Evolutionary conservation across 2,888 invertebrate genomes (phyloP).

Genomic region (Epirrita christyi): DNA sequence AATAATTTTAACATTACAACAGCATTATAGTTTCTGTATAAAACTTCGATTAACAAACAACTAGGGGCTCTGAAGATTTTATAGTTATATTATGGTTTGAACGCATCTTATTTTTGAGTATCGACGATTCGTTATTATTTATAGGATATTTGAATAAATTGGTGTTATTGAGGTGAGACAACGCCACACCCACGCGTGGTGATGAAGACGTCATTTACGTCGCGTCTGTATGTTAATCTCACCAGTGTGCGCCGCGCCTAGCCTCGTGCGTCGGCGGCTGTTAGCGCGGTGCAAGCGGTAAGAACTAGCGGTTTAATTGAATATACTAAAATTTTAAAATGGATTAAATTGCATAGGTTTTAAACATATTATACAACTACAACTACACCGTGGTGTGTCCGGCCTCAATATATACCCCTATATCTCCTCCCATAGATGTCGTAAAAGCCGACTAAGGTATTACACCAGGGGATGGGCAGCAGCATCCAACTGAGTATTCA

Average conservation of each 20-base stretch:
- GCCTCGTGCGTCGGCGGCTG: constrained; percentile 22
- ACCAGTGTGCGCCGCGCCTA: constrained; percentile 21
- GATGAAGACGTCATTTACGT: constrained; percentile 32
- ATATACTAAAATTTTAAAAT: no score
- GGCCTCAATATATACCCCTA: no score
- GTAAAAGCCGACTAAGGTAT: no score
- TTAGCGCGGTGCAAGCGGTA: constrained; percentile 23
- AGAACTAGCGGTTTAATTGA: constrained; percentile 23
- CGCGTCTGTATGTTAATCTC: constrained; percentile 20
- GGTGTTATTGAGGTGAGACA: constrained; percentile 30
- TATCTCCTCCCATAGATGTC: no score
- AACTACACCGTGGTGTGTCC: no score
- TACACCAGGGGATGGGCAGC: no score
- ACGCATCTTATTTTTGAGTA: constrained; percentile 25
- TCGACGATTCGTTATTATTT: constrained; percentile 23
- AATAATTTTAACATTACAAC: constrained; percentile 15
- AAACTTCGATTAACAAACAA: constrained; percentile 29
- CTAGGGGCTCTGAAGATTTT: constrained; percentile 30
- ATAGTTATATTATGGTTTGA: constrained; percentile 31
- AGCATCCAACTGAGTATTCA: no score
- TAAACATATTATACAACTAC: no score
- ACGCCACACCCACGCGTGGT: constrained; percentile 31
- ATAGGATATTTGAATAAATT: constrained; percentile 26
- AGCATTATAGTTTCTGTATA: constrained; percentile 15
- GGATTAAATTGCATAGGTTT: no score